A percentile compares a stretch with the other conserved stretches of the same genome.
These are phyloP conservation scores for Syngnathus acus DNA, from an alignment of 2,797 vertebrate genomes.

Conservation along the genomic window DNA sequence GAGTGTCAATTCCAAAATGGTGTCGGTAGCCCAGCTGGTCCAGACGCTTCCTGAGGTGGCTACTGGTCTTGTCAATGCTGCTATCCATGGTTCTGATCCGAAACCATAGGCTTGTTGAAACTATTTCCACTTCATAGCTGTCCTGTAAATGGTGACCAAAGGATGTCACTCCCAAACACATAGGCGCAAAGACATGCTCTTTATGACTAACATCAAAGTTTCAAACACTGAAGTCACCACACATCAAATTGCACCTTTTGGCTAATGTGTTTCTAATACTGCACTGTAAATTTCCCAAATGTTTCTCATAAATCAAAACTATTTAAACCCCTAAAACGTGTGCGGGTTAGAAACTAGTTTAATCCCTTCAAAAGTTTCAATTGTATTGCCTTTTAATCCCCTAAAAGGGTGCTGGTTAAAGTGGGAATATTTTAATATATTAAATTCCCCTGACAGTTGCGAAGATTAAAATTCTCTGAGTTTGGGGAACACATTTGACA, in stretches of 20 bases:
- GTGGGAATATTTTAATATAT: not conserved
- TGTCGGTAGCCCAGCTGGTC: constrained; percentile 3
- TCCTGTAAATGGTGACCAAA: not conserved
- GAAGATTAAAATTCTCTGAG: not conserved
- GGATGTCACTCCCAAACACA: not conserved
- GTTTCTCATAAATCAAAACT: no score
- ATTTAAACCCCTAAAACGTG: no score
- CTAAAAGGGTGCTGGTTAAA: not conserved
- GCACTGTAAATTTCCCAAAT: no score
- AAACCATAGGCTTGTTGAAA: not conserved
- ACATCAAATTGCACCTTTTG: no score
- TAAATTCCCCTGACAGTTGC: not conserved
- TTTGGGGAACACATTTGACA: not conserved
- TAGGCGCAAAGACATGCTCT: not conserved
- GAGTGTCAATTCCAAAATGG: not conserved
- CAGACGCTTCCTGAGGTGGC: not conserved
- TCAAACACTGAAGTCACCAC: not conserved
- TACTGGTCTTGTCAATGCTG: not conserved
- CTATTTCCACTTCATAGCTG: not conserved
- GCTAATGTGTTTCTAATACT: no score
- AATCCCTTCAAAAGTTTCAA: no score
- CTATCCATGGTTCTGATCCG: not conserved
- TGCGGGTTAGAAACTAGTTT: no score
- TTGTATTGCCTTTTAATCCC: no score
- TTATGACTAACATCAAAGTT: constrained; percentile 2